phyloP scores from a whole-genome alignment of 1,140 invertebrate species.

The Magallana angulata region DNA sequence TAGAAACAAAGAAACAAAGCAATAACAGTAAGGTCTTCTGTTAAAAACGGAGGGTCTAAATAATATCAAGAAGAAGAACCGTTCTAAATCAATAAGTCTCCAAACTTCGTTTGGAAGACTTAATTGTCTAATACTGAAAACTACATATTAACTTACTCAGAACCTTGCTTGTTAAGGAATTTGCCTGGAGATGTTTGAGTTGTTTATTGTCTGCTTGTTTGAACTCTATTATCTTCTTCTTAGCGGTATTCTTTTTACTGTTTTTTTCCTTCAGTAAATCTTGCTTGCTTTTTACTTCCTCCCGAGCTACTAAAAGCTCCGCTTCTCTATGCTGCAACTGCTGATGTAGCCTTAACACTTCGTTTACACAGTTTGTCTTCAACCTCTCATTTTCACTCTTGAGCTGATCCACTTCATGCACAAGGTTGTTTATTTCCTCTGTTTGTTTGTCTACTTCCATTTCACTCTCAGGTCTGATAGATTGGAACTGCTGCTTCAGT shows the following conservation, averaged over 20 bases:
- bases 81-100: too few relatives aligned
- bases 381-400: slow-evolving; percentile 44
- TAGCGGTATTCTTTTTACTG: slow-evolving; percentile 42
- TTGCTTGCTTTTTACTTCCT: slow-evolving; percentile 25
- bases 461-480: neutral
- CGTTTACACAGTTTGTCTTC: neutral
- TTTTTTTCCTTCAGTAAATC: slow-evolving; percentile 35
- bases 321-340: neutral
- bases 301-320: neutral
- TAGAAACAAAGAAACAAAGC: too few relatives aligned
- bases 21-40: too few relatives aligned
- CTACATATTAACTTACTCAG: slow-evolving; percentile 53
- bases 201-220: slow-evolving; percentile 43
- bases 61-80: too few relatives aligned
- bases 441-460: slow-evolving; percentile 28
- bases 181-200: too few relatives aligned
- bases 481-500: slow-evolving; percentile 36
- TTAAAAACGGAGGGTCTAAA: too few relatives aligned
- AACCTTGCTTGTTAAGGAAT: slow-evolving; percentile 42
- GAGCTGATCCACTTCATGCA: neutral
- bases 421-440: slow-evolving; percentile 13
- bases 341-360: slow-evolving; percentile 12
- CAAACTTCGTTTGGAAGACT: too few relatives aligned
- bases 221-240: slow-evolving; percentile 53
- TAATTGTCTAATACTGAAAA: neutral